phyloP scores from a whole-genome alignment of 2,888 invertebrate genomes.

The Platerodrilus igneus region DNA sequence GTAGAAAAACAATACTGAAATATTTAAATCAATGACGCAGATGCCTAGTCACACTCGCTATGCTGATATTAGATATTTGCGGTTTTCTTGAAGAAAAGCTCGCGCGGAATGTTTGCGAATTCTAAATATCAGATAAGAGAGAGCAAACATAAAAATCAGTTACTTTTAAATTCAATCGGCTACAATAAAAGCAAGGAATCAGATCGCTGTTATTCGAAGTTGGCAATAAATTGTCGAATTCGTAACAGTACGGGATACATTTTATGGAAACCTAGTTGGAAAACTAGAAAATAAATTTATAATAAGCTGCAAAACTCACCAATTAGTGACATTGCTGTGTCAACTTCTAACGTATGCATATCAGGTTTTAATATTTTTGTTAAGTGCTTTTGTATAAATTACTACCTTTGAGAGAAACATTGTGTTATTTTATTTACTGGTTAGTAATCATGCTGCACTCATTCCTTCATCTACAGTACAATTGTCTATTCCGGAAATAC shows the following conservation, averaged over 20 bases:
- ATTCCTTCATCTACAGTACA: slow-evolving; percentile 9
- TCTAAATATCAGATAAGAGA: no score
- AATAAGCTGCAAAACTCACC: slow-evolving; percentile 38
- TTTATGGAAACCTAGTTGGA: slow-evolving; percentile 20
- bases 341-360: slow-evolving; percentile 34
- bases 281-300: slow-evolving; percentile 25
- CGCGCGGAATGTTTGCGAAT: no score
- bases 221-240: slow-evolving; percentile 8
- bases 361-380: slow-evolving; percentile 17
- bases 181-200: slow-evolving; percentile 30
- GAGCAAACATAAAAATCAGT: no score
- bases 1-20: no score
- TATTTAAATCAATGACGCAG: no score
- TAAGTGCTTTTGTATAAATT: slow-evolving; percentile 32
- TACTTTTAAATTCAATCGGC: slow-evolving; percentile 28
- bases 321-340: slow-evolving; percentile 41
- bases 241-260: slow-evolving; percentile 11
- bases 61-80: no score
- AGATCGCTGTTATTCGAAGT: slow-evolving; percentile 26
- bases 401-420: slow-evolving; percentile 39
- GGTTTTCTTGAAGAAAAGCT: no score
- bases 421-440: slow-evolving; percentile 38
- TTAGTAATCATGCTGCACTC: slow-evolving; percentile 14
- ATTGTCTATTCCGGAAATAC: slow-evolving; percentile 8
- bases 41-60: no score